Conservation (phyloP, 1,140 invertebrate genomes). For the Grapholita molesta region DNA sequence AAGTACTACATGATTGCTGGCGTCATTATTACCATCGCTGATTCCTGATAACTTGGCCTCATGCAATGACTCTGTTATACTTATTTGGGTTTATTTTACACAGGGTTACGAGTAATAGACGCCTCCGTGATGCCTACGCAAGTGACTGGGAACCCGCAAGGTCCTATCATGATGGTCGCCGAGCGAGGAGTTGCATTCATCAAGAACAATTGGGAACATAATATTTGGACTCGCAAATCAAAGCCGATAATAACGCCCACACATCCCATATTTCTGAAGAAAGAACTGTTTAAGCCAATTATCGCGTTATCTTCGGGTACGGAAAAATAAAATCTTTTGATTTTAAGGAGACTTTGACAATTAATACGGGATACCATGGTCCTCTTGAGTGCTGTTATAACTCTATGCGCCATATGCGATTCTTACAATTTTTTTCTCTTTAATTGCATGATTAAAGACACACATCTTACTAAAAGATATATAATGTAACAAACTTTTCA, state of each 20-base stretch:
- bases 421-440: no score
- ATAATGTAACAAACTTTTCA: no score
- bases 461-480: no score
- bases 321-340: background rate
- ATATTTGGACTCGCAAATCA: background rate
- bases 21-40: no score
- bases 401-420: no score
- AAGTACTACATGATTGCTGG: no score
- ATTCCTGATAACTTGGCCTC: no score
- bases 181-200: slow-evolving; percentile 87
- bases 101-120: slow-evolving; percentile 88
- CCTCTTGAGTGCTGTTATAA: no score
- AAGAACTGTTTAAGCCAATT: background rate
- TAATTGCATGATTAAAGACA: no score
- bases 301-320: background rate
- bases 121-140: slow-evolving; percentile 77
- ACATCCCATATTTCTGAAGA: background rate
- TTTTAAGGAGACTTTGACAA: no score
- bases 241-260: background rate
- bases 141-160: slow-evolving; percentile 86
- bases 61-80: slow-evolving; percentile 7
- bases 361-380: no score
- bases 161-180: slow-evolving; percentile 89
- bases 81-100: slow-evolving; percentile 12
- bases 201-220: slow-evolving; percentile 78